Percentiles rank a stretch among this genome's conserved stretches.
Evolutionary conservation across 2,113 vertebrate species (phyloP).

Genomic region (Hypomesus transpacificus): DNA sequence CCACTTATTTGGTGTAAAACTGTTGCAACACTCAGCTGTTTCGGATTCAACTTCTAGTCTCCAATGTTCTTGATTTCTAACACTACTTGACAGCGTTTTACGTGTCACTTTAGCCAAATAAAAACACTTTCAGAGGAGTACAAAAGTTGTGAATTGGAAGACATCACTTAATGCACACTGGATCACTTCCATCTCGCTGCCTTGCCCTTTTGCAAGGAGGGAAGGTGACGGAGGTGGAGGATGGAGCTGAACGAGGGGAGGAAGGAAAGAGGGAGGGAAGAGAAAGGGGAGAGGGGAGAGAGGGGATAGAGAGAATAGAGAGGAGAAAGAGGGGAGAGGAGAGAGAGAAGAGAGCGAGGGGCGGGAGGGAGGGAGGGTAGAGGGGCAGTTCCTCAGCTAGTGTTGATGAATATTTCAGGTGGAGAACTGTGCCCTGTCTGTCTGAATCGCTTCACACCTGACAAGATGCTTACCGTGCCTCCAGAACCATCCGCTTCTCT

Average conservation of each 20-base stretch:
- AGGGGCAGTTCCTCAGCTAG: conserved; percentile 36
- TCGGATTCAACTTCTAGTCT: too few relatives aligned
- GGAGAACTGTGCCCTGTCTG: conserved; percentile 53
- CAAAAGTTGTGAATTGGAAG: conserved; percentile 31
- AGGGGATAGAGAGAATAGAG: too few relatives aligned
- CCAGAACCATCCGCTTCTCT: conserved; percentile 17
- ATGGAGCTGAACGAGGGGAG: too few relatives aligned
- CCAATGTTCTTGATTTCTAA: too few relatives aligned
- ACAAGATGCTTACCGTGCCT: background rate
- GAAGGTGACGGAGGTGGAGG: too few relatives aligned
- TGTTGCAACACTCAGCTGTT: too few relatives aligned
- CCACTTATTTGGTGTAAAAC: too few relatives aligned
- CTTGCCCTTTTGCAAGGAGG: conserved; percentile 29
- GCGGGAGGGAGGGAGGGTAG: conserved; percentile 28
- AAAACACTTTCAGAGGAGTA: conserved; percentile 14
- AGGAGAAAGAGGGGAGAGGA: too few relatives aligned
- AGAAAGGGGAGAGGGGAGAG: too few relatives aligned
- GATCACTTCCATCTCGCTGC: conserved; percentile 2
- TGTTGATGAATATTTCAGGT: conserved; percentile 62
- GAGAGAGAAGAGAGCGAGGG: background rate
- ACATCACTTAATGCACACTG: conserved; percentile 41
- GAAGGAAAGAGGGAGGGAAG: too few relatives aligned
- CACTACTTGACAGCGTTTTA: background rate
- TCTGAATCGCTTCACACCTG: conserved; percentile 55
- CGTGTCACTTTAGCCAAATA: conserved; percentile 16